Conservation (phyloP, 2,797 vertebrate species). For the Balearica regulorum region DNA sequence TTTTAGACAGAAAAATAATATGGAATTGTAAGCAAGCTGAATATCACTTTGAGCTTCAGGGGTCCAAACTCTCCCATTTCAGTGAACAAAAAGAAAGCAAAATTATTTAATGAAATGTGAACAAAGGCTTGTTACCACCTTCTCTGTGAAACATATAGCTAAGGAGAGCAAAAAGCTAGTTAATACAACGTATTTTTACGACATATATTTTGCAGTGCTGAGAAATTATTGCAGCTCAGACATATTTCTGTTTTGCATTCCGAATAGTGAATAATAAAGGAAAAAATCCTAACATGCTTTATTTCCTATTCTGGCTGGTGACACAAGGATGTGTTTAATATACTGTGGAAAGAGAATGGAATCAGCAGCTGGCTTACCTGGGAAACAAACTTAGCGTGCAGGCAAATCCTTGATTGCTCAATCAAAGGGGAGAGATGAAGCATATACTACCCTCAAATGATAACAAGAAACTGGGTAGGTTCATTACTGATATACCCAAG, state of each 20-base stretch:
- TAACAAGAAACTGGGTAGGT: slow-evolving; percentile 6
- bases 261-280: not conserved
- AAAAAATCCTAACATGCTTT: not conserved
- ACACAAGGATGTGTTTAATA: not conserved
- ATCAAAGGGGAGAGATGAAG: not conserved
- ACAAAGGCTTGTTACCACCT: not conserved
- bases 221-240: not conserved
- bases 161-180: not conserved
- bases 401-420: slow-evolving; percentile 35
- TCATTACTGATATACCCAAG: slow-evolving; percentile 7
- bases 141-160: not conserved
- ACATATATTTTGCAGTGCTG: not conserved
- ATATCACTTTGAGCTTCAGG: not conserved
- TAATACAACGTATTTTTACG: not conserved
- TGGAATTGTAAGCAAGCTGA: not conserved
- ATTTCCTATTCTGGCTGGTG: not conserved
- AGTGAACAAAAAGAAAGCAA: not conserved
- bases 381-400: not conserved
- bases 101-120: not conserved
- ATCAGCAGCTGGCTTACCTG: not conserved
- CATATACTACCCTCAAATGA: not conserved
- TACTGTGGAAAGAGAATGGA: not conserved
- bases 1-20: not conserved
- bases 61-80: not conserved
- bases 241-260: not conserved